Evolutionary conservation across 1,140 invertebrate genomes (phyloP), one percentile per base, ranked within the genome.

Genomic region (Papilio xuthus): DNA sequence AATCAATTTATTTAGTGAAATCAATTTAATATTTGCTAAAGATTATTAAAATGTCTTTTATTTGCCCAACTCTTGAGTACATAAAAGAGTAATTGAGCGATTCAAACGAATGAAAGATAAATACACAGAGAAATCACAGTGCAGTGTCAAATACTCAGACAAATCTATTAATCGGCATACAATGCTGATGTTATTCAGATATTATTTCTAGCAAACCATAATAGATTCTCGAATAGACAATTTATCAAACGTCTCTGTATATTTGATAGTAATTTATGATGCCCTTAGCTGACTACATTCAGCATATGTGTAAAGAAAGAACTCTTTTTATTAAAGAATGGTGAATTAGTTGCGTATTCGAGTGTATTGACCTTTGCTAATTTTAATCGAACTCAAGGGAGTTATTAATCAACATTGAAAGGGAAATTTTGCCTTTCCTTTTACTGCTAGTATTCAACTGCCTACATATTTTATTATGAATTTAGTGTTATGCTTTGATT

Each of bases 181-280:
- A 67, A 28, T 15, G 13, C 60, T 26, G 44, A 10, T 50, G 4
- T 67, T 67, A 67, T 67, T 67, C 26, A 28, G 20, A 32, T 18
- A 63, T 26, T 26, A 60, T 67, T 67, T 67, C 26, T 15, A 28
- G 12, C 60, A 32, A 67, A 28, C 8, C 26, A 67, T 67, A 67
- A 67, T 67, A 67, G 60, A 67, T 67, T 67, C n/a, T 67, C 60
- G 23, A 67, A 4, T 28, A 67, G 60, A 67, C 60, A 67, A 67
- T 67, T 67, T 67, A 67, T 67, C 60, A 67, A 67, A 15, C 26
- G 3, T 67, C 60, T 67, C 12, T 67, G 60, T 28, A 67, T 32
- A 67, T 67, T 67, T 67, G 60, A 67, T 13, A 28, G 60, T 67
- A 67, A 67, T 67, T 67, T 67, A 67, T 67, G 60, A 67, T 67